Percentiles rank a stretch among this genome's conserved stretches.
phyloP scores from a whole-genome alignment of 2,888 invertebrate species.

The Amphiduros pacificus region DNA sequence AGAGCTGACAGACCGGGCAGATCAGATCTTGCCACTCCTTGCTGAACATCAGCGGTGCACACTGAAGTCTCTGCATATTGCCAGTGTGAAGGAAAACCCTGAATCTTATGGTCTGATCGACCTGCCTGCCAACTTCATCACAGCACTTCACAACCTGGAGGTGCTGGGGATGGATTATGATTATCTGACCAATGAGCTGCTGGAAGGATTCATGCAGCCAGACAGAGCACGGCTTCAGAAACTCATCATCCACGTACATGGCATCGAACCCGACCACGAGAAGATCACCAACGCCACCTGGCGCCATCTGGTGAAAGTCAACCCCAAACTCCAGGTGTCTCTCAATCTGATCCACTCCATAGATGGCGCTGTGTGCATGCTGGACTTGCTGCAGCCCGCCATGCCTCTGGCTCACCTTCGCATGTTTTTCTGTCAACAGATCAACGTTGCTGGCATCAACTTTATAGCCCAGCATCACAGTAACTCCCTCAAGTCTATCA shows the following conservation, averaged over 20 bases:
- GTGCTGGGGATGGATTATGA: constrained; percentile 64
- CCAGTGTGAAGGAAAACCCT: constrained; percentile 75
- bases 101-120: constrained; percentile 68
- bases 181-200: constrained; percentile 48
- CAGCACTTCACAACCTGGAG: constrained; percentile 67
- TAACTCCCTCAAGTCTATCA: constrained; percentile 64
- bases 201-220: constrained; percentile 40
- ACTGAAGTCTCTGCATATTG: constrained; percentile 69
- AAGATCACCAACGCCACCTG: constrained; percentile 70
- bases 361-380: constrained; percentile 65
- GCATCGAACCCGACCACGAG: constrained; percentile 68
- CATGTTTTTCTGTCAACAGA: constrained; percentile 73
- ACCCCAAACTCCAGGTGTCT: constrained; percentile 67
- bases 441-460: constrained; percentile 66
- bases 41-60: constrained; percentile 64
- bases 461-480: constrained; percentile 60
- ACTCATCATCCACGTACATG: constrained; percentile 73
- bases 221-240: constrained; percentile 48
- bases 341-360: constrained; percentile 72
- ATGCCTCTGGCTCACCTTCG: constrained; percentile 77
- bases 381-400: constrained; percentile 69
- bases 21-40: constrained; percentile 60
- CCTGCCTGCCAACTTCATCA: constrained; percentile 66
- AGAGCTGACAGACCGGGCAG: constrained; percentile 62
- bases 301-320: constrained; percentile 65